Base-by-base conservation (phyloP, 2,113 vertebrate species). In the Nothobranchius furzeri region DNA sequence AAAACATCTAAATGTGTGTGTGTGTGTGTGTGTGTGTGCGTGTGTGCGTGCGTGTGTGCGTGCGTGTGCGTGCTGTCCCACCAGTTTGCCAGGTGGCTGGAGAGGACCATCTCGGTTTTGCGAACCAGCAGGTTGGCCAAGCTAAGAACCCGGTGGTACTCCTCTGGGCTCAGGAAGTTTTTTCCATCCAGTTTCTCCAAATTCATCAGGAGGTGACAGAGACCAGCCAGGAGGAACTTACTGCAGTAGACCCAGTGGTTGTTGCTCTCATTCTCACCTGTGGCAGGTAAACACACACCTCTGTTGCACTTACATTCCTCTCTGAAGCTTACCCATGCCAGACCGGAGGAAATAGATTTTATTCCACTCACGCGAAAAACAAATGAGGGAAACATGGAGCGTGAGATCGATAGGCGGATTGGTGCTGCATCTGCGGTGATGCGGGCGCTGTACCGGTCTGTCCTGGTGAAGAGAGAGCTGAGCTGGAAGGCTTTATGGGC, bases 191-290 rank as follows among this genome's bases (percentile, higher is more conserved):
- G 54, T 42, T 79, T 83, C 17, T 89, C 85, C 84, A 94, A 77
- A 50, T 79, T 68, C 68, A 76, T 46, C 50, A 81, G 76, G 45
- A 94, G 80, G 70, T 89, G 92, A 57, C 70, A 82, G 50, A 93
- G 88, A 10, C 80, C 85, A 48, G 79, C 86, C 3, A 89, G 76
- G 40, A 94, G 55, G 53, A 93, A 94, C 55, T 83, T 90, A 72
- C 91, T 91, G 79, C 91, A 91, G 79, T 89, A 83, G 9, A 91
- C 88, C 90, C 90, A 93, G 79, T 93, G 93, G 15, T 70, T 68
- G 68, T 89, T 82, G 12, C 85, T 85, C 52, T 90, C 83, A 40
- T 6, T 84, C 58, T 91, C 88, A 12, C 88, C 92, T 93, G 77
- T 46, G 9, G 73, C 36, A 48, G 36, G 36, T 52, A 46, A 10